These are phyloP conservation scores for Microchrysa polita DNA, from an alignment of 2,888 invertebrate genomes.

Conservation along the genomic window DNA sequence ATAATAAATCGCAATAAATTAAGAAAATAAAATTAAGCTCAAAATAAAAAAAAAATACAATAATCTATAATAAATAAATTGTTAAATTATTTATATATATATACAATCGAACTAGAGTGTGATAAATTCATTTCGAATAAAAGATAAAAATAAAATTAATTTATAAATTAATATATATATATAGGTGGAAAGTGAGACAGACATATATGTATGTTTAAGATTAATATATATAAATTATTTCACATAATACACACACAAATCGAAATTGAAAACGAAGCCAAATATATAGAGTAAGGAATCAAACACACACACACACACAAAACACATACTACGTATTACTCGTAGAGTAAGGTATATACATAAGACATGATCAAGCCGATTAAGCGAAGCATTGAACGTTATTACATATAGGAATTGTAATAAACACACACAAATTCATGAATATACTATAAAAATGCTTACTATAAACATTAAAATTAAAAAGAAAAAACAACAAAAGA, in stretches of 20 bases:
- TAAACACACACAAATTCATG: background rate
- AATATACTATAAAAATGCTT: no score
- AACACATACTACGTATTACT: background rate
- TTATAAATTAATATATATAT: conserved; percentile 4
- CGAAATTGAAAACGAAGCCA: no score
- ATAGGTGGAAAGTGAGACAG: background rate
- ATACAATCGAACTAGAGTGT: background rate
- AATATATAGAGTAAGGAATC: no score
- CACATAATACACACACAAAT: no score
- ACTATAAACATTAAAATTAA: background rate
- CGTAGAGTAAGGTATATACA: background rate
- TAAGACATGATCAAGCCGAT: background rate
- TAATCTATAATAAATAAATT: conserved; percentile 10
- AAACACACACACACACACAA: no score
- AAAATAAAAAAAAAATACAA: conserved; percentile 4
- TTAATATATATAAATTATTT: background rate
- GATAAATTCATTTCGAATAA: background rate
- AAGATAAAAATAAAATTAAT: background rate
- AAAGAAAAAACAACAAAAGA: background rate
- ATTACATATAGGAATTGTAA: background rate
- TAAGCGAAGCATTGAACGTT: background rate
- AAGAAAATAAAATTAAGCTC: conserved; percentile 29
- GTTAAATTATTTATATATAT: background rate
- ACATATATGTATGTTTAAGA: background rate
- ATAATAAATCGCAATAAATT: background rate